phyloP scores from a whole-genome alignment of 2,113 vertebrate species.

The Aix galericulata region DNA sequence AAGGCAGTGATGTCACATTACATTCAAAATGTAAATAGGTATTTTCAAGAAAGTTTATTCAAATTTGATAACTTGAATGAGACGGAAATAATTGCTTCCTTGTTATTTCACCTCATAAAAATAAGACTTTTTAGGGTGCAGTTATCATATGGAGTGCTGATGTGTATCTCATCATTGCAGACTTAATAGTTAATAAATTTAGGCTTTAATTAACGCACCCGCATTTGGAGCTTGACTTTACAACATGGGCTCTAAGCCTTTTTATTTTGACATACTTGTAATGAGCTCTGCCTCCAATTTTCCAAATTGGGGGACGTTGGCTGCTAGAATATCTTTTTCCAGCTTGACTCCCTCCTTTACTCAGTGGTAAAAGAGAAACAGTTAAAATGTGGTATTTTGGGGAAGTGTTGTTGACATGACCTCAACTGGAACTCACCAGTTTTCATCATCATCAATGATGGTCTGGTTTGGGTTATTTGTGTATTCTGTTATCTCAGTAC shows the following conservation, averaged over 20 bases:
- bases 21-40: not conserved
- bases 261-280: not conserved
- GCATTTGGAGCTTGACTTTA: not conserved
- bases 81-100: not conserved
- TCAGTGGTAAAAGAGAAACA: not conserved
- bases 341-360: not conserved
- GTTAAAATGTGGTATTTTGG: not conserved
- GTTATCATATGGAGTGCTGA: not conserved
- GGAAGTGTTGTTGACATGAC: not conserved
- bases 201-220: not conserved
- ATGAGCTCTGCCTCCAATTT: not conserved
- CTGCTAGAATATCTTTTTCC: not conserved
- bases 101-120: not conserved
- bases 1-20: not conserved
- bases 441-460: not conserved
- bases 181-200: not conserved
- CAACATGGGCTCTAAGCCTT: not conserved
- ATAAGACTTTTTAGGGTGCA: not conserved
- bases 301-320: not conserved
- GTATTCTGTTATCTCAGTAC: not conserved
- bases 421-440: not conserved
- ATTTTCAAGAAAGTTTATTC: not conserved
- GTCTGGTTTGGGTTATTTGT: not conserved
- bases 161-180: not conserved
- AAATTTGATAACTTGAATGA: not conserved